These are phyloP conservation scores for Ceraclea dissimilis DNA, from an alignment of 2,888 invertebrate species.

Conservation along the genomic window DNA sequence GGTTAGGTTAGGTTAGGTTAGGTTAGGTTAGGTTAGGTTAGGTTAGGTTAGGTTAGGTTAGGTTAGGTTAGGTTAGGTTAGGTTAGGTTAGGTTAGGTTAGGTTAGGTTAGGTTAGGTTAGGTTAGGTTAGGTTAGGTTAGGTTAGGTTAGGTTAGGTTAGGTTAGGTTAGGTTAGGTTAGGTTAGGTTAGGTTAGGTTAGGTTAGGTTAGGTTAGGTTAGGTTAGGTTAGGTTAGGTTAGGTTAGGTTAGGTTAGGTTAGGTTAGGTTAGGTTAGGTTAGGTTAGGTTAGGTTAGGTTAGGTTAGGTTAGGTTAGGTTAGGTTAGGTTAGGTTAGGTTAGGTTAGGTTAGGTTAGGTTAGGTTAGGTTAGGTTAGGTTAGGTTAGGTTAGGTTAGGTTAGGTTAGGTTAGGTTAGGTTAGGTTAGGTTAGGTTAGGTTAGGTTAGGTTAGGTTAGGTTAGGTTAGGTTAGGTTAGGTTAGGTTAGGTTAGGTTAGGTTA, in stretches of 20 bases:
- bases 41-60: neutral
- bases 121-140: neutral
- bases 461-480: neutral
- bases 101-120: neutral
- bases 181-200: neutral
- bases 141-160: neutral
- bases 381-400: neutral
- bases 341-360: neutral
- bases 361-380: neutral
- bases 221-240: neutral
- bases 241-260: neutral
- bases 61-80: neutral
- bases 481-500: neutral
- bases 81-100: neutral
- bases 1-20: neutral
- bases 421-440: neutral
- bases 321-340: neutral
- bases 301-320: neutral
- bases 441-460: neutral
- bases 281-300: neutral
- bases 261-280: neutral
- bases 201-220: neutral
- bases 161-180: neutral
- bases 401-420: neutral
- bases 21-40: neutral